Base-by-base conservation (phyloP, 2,113 vertebrate species). In the Ictalurus furcatus region DNA sequence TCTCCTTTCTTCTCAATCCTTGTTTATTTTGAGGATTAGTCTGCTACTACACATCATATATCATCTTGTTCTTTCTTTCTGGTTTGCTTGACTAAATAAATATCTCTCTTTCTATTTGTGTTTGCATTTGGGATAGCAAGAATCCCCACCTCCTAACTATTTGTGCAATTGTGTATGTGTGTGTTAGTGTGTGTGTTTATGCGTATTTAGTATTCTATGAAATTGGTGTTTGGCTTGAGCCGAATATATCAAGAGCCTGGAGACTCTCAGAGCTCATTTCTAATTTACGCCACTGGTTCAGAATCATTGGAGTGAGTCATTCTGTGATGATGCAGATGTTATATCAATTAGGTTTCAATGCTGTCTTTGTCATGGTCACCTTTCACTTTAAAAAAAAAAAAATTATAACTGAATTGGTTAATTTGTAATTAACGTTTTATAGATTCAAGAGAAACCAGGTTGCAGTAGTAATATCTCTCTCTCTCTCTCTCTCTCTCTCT, bases 241-340 rank as follows among this genome's bases (percentile, higher is more conserved):
- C 6, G 87, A 88, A 84, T 88, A 78, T 85, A 65, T 85, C 81
- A 88, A 84, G 69, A 88, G 87, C 56, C 80, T 59, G 71, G 87
- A 88, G 87, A 88, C 58, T 85, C 81, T 85, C 81, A 61, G 81
- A 76, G 82, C 69, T n/a, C 81, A 88, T 76, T 76, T 88, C 67
- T 76, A 85, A 88, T 88, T 88, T 85, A 84, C 82, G 59, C 56
- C 56, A 37, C 9, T 76, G 81, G 54, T 58, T 40, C 82, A 76
- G 87, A 88, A 84, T 76, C 87, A 76, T 74, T 76, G 34, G 21
- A 61, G 82, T 88, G 87, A 88, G n/a, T 65, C 71, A n/a, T 85
- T 63, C n/a, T 3, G 30, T 85, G 54, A 84, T 19, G 69, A 88
- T 76, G 56, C 87, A 84, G 56, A 88, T 8, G 67, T 84, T 76